These are phyloP conservation scores for Siniperca undulata DNA, from an alignment of 2,797 vertebrate genomes.

Conservation along the genomic window DNA sequence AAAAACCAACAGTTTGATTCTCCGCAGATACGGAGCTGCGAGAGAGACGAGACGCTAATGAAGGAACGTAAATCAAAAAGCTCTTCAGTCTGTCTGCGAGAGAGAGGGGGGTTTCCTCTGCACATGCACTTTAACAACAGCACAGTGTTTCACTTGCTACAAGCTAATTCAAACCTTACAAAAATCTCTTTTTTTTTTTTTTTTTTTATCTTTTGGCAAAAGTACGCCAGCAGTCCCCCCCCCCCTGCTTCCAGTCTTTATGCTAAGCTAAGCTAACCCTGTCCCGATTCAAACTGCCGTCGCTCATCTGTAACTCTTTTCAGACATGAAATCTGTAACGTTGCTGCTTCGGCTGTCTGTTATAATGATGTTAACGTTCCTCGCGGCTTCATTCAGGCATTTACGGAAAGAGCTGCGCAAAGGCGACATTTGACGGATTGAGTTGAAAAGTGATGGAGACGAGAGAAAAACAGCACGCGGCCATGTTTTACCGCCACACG, in stretches of 20 bases:
- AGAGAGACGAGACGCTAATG: slow-evolving; percentile 36
- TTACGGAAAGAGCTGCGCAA: too few relatives aligned
- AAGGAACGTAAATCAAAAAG: slow-evolving; percentile 65
- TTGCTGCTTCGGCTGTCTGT: too few relatives aligned
- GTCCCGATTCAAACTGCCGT: too few relatives aligned
- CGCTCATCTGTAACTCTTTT: too few relatives aligned
- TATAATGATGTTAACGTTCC: too few relatives aligned
- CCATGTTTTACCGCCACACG: too few relatives aligned
- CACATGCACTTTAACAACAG: background rate
- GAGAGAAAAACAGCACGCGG: too few relatives aligned
- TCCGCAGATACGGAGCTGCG: too few relatives aligned
- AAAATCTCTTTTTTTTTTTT: background rate
- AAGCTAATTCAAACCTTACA: background rate
- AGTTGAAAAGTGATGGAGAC: too few relatives aligned
- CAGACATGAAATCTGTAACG: too few relatives aligned
- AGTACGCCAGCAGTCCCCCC: background rate
- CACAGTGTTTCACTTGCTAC: background rate
- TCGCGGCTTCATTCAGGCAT: too few relatives aligned
- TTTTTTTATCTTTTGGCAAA: background rate
- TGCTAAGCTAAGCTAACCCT: background rate
- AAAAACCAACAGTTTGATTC: slow-evolving; percentile 54
- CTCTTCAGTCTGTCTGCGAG: slow-evolving; percentile 32
- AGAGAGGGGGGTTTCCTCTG: background rate
- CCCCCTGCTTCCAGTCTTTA: background rate
- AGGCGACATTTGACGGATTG: too few relatives aligned